Conservation (phyloP, 2,888 invertebrate species). For the Ganaspis brasiliensis region DNA sequence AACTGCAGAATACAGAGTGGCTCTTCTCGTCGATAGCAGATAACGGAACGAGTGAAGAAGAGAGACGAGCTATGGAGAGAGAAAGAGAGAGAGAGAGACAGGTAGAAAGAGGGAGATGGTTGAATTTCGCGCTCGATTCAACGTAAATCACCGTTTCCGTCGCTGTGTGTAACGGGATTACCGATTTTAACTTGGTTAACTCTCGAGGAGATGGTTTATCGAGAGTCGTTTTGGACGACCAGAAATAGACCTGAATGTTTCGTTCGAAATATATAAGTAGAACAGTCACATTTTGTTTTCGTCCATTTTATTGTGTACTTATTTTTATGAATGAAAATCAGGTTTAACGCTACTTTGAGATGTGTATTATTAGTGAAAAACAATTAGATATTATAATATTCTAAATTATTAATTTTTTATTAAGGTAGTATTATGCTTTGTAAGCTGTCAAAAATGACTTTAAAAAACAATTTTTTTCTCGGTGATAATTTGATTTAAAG, state of each 20-base stretch:
- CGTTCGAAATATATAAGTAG: not conserved
- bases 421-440: no score
- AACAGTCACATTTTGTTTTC: not conserved
- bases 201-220: constrained; percentile 6
- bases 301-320: no score
- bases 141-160: constrained; percentile 40
- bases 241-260: not conserved
- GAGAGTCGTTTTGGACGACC: not conserved
- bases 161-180: constrained; percentile 31
- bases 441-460: no score
- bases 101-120: not conserved
- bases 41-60: constrained; percentile 20
- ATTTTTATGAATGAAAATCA: no score
- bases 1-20: constrained; percentile 29
- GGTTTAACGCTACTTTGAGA: no score
- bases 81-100: not conserved
- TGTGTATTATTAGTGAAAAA: no score
- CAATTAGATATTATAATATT: no score
- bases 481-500: no score
- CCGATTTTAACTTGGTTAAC: not conserved
- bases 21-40: constrained; percentile 36
- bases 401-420: no score
- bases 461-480: no score
- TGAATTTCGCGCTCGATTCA: constrained; percentile 40
- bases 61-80: not conserved